These are phyloP conservation scores for Cheilosia urbana DNA, from an alignment of 2,888 invertebrate genomes.

Conservation along the genomic window DNA sequence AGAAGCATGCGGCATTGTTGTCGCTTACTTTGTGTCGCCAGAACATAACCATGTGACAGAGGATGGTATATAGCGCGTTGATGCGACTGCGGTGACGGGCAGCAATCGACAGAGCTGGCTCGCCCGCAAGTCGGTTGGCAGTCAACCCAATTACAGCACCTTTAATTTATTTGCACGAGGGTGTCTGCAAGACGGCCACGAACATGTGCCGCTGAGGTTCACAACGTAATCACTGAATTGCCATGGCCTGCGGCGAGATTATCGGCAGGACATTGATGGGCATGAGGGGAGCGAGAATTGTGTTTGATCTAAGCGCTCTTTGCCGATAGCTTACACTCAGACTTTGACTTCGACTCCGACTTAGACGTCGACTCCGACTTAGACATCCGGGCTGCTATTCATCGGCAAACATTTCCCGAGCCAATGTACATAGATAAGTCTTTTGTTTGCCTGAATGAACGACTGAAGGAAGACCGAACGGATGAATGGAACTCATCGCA, in stretches of 20 bases:
- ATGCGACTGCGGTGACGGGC: constrained; percentile 47
- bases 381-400: constrained; percentile 22
- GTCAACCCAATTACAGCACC: constrained; percentile 67
- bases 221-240: constrained; percentile 13
- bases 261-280: constrained; percentile 8
- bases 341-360: background rate
- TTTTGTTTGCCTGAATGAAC: constrained; percentile 24
- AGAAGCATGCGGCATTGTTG: constrained; percentile 10
- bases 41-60: constrained; percentile 62
- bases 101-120: constrained; percentile 53
- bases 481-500: constrained; percentile 59
- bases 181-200: constrained; percentile 6
- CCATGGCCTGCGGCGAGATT: constrained; percentile 4
- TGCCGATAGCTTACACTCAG: too few species aligned
- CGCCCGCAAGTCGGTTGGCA: constrained; percentile 58
- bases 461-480: constrained; percentile 44
- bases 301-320: too few species aligned
- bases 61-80: constrained; percentile 22
- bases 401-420: constrained; percentile 40
- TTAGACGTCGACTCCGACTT: too few species aligned
- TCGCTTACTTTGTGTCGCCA: constrained; percentile 51
- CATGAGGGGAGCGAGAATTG: background rate
- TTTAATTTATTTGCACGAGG: constrained; percentile 40
- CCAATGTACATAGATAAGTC: background rate
- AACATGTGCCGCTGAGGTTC: constrained; percentile 10